Evolutionary conservation across 2,797 vertebrate species (phyloP).

Genomic region (Tragopan temminckii): DNA sequence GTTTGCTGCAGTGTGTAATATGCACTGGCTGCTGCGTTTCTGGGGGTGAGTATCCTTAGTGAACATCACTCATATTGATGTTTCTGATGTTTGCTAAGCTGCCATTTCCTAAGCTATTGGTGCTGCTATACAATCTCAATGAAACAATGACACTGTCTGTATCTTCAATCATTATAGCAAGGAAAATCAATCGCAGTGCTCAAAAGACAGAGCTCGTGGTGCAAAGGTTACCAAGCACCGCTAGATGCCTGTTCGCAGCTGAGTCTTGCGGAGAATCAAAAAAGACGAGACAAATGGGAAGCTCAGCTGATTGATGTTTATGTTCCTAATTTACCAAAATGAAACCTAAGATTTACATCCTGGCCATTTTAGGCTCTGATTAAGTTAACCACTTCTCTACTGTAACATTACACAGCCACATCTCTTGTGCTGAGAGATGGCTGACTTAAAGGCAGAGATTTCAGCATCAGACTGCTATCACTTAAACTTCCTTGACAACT

Average conservation of each 20-base stretch:
- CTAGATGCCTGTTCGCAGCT: constrained; percentile 36
- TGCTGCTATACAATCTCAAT: constrained; percentile 33
- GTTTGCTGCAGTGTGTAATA: neutral
- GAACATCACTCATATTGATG: constrained; percentile 38
- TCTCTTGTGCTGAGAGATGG: neutral
- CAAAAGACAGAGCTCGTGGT: constrained; percentile 44
- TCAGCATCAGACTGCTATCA: neutral
- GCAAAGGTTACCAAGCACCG: constrained; percentile 65
- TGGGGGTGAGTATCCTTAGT: neutral
- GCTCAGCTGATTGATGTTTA: constrained; percentile 52
- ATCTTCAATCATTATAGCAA: constrained; percentile 59
- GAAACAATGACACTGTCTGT: constrained; percentile 58
- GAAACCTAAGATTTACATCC: constrained; percentile 47
- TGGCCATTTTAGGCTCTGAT: constrained; percentile 34
- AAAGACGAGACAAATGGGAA: constrained; percentile 33
- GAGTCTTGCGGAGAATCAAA: constrained; percentile 56
- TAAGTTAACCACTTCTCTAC: constrained; percentile 37
- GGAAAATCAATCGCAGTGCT: constrained; percentile 68
- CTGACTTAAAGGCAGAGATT: constrained; percentile 10
- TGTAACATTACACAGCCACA: neutral
- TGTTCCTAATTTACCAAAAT: constrained; percentile 49
- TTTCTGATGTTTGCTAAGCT: constrained; percentile 37
- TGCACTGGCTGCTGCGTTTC: neutral
- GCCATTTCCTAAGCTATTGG: constrained; percentile 58
- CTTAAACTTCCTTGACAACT: constrained; percentile 18